Conservation (phyloP, 1,140 invertebrate genomes). For the Aradophagus sp. region DNA sequence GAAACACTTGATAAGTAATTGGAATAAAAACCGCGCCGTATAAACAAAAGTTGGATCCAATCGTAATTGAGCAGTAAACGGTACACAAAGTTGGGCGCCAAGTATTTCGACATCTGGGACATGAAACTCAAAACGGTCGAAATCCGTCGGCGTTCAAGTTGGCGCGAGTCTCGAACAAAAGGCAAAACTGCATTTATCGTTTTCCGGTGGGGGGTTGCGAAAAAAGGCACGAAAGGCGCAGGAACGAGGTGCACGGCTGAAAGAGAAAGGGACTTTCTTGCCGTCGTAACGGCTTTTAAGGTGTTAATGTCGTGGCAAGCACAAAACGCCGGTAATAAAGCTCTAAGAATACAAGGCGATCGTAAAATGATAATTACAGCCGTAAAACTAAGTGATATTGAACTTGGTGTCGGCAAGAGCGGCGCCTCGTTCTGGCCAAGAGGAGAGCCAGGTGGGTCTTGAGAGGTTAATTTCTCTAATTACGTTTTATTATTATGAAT, state of each 20-base stretch:
- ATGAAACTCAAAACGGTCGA: slow-evolving; percentile 21
- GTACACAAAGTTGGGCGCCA: no score
- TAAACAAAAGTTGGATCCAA: no score
- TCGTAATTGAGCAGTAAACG: no score
- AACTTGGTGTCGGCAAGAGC: slow-evolving; percentile 69
- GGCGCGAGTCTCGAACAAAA: slow-evolving; percentile 38
- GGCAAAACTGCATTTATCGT: slow-evolving; percentile 69
- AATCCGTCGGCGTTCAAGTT: slow-evolving; percentile 16
- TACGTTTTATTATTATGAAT: slow-evolving; percentile 61
- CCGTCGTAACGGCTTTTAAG: slow-evolving; percentile 64
- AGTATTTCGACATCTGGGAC: no score
- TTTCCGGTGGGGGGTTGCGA: slow-evolving; percentile 24
- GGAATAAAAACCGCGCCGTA: no score
- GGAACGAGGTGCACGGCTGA: slow-evolving; percentile 18
- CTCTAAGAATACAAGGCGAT: slow-evolving; percentile 72
- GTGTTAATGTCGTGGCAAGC: slow-evolving; percentile 68
- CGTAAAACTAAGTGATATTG: slow-evolving; percentile 74
- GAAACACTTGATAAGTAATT: no score
- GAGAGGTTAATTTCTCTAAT: slow-evolving; percentile 59
- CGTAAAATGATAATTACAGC: slow-evolving; percentile 74
- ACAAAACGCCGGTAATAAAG: slow-evolving; percentile 67
- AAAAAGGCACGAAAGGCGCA: slow-evolving; percentile 9
- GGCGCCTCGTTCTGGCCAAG: slow-evolving; percentile 54
- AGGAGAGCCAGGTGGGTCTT: slow-evolving; percentile 64
- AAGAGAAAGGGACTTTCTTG: slow-evolving; percentile 66